Base-by-base conservation (phyloP, 2,797 vertebrate genomes). In the Coreius guichenoti region DNA sequence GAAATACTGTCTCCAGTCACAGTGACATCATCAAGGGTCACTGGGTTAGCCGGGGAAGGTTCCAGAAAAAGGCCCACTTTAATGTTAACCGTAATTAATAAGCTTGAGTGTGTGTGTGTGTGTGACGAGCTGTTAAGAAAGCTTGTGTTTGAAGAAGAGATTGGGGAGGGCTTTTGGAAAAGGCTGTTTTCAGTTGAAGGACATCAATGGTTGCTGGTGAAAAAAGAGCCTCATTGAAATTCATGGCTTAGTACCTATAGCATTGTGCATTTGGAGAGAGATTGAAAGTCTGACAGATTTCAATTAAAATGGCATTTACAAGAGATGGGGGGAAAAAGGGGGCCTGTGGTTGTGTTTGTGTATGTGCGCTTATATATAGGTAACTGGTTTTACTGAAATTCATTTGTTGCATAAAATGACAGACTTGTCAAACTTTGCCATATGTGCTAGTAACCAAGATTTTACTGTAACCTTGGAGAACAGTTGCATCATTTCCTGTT, bases 281-380 rank as follows among this genome's bases (percentile, higher is more conserved):
- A 85, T 85, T 74, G 77, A 80, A 87, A 91, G 89, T 91, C 90
- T 89, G 93, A 94, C 93, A 93, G 93, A 94, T 94, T 96, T 95
- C 90, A 95, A 95, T 97, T 96, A 94, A 96, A 96, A 94, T 93
- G 91, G 93, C 94, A 94, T 95, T 96, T 95, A 93, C 92, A 90
- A 93, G 87, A 91, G 89, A 89, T 84, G 89, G 89, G 88, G 39
- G 89, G 72, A 31, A 77, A 43, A 58, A 58, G 16, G 61, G 58
- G 86, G 23, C 82, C 76, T 56, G 80, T 85, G 85, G 78, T 72
- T 76, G 84, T 72, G 72, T 68, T 16, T 78, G 63, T 81, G 19
- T n/a, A 45, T 75, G 67, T 77, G 14, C 14, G 21, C 36, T 67
- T 78, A 73, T 43, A 77, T 17, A 73, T 43, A 49, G 29, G 73